Evolutionary conservation across 2,797 vertebrate species (phyloP).

Genomic region (Falco rusticolus): DNA sequence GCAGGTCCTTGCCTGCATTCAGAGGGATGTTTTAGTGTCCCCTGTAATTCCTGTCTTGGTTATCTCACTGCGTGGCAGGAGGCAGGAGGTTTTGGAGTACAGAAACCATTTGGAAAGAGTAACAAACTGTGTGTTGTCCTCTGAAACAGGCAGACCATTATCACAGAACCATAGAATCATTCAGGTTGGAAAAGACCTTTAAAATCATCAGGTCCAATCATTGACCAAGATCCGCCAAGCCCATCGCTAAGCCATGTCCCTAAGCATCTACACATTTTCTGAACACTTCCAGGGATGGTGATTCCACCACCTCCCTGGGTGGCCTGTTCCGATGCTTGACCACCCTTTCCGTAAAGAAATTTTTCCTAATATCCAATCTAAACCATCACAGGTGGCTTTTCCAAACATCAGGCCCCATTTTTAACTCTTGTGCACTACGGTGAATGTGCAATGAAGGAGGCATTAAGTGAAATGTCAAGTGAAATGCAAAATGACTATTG

Average conservation of each 20-base stretch:
- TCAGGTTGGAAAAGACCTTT: too few relatives aligned
- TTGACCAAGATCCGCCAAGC: too few relatives aligned
- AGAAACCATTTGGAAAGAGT: background rate
- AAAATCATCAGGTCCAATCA: too few relatives aligned
- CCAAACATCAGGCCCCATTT: background rate
- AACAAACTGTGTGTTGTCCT: accelerated
- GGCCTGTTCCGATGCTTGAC: too few relatives aligned
- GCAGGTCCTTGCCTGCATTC: background rate
- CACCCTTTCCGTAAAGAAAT: too few relatives aligned
- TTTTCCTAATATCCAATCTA: too few relatives aligned
- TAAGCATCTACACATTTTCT: too few relatives aligned
- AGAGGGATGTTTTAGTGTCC: background rate
- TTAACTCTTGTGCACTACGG: background rate
- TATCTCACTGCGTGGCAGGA: background rate
- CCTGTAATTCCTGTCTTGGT: background rate
- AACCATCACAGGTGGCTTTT: background rate
- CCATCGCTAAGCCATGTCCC: too few relatives aligned
- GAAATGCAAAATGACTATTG: background rate
- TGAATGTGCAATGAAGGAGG: background rate
- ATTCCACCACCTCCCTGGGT: too few relatives aligned
- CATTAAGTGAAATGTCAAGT: background rate
- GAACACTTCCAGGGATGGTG: too few relatives aligned
- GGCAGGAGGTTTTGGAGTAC: background rate
- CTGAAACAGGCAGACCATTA: background rate
- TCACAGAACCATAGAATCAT: too few relatives aligned